Percentiles rank a stretch among this genome's conserved stretches.
Evolutionary conservation across 2,888 invertebrate genomes (phyloP).

Genomic region (Norana najaformis): DNA sequence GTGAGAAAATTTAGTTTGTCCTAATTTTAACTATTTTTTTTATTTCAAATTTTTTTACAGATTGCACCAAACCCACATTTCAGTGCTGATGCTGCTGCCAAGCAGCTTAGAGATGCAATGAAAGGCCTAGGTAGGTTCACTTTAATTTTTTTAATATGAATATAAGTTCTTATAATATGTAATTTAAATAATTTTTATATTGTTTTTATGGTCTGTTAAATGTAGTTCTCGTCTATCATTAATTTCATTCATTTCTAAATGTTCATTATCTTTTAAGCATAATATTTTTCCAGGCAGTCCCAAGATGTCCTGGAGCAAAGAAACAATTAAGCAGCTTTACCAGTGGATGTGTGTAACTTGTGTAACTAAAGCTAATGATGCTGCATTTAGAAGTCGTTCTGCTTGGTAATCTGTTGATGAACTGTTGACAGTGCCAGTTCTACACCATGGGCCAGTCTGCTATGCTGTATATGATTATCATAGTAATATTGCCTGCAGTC

Average conservation of each 20-base stretch:
- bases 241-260: neutral
- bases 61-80: slow-evolving; percentile 43
- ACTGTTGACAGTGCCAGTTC: neutral
- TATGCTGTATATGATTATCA: neutral
- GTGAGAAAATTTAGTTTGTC: neutral
- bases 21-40: too few species aligned
- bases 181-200: neutral
- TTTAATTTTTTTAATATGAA: neutral
- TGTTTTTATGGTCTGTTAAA: neutral
- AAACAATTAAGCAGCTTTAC: too few species aligned
- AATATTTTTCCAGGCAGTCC: neutral
- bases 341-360: too few species aligned
- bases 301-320: neutral
- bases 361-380: too few species aligned
- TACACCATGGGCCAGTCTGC: neutral
- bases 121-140: slow-evolving; percentile 51
- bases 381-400: neutral
- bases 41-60: slow-evolving; percentile 32
- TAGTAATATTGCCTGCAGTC: neutral
- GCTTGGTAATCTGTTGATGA: neutral
- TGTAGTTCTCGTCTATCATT: neutral
- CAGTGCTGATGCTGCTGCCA: slow-evolving; percentile 46
- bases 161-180: neutral
- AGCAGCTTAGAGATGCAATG: slow-evolving; percentile 50
- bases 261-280: too few species aligned